A percentile compares a stretch with the other conserved stretches of the same genome.
Evolutionary conservation across 2,797 vertebrate species (phyloP).

Genomic region (Enteromius afrohamiltoni): DNA sequence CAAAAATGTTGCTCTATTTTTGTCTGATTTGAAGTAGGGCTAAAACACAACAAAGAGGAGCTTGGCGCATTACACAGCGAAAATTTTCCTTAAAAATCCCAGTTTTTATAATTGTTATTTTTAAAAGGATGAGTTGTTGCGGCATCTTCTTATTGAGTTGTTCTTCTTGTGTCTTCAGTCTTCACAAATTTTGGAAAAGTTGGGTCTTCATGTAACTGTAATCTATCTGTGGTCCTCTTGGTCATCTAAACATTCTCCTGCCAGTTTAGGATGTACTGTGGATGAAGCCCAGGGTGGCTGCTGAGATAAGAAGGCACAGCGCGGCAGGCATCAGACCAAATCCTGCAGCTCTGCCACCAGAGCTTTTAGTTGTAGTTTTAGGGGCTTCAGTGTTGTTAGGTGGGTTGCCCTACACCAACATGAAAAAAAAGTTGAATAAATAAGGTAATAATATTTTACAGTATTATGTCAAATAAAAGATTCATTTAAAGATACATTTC

Average conservation of each 20-base stretch:
- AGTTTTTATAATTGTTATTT: background rate
- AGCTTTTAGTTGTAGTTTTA: rapidly evolving
- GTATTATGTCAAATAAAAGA: background rate
- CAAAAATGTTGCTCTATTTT: too few relatives aligned
- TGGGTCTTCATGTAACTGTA: background rate
- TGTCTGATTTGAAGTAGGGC: background rate
- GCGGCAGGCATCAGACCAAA: background rate
- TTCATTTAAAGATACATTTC: background rate
- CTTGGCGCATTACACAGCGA: background rate
- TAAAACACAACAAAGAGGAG: background rate
- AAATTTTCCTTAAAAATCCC: background rate
- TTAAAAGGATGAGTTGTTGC: background rate
- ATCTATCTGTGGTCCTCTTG: conserved; percentile 20
- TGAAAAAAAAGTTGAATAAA: background rate
- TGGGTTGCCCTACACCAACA: background rate
- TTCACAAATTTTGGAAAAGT: conserved; percentile 38
- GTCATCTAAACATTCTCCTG: conserved; percentile 18
- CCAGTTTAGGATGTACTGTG: conserved; percentile 41
- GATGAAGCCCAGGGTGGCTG: conserved; percentile 57
- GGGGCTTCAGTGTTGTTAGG: too few relatives aligned
- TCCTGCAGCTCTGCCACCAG: background rate
- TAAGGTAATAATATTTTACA: background rate
- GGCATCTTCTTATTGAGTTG: background rate
- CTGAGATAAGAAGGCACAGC: conserved; percentile 57
- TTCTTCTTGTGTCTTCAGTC: background rate